A percentile compares a stretch with the other conserved stretches of the same genome.
These are phyloP conservation scores for Andrena camellia DNA, from an alignment of 2,888 invertebrate species.

Conservation along the genomic window DNA sequence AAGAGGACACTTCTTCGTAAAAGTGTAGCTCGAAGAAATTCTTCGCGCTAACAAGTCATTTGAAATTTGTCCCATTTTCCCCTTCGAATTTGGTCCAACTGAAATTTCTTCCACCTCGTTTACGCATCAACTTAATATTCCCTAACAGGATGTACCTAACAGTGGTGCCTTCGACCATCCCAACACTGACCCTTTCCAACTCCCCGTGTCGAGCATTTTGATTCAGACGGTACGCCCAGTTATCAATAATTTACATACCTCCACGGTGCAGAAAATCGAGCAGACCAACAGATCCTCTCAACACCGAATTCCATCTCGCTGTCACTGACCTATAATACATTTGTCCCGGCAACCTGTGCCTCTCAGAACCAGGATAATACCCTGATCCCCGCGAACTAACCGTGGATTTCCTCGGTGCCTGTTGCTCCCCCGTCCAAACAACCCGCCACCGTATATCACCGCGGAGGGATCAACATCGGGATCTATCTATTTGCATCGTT, in stretches of 20 bases:
- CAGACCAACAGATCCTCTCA: conserved; percentile 13
- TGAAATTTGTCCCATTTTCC: too few species aligned
- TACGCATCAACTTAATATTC: too few species aligned
- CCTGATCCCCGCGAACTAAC: neutral
- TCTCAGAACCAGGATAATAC: too few species aligned
- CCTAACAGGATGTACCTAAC: too few species aligned
- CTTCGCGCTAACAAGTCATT: too few species aligned
- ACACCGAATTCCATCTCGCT: conserved; percentile 20
- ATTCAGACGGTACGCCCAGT: conserved; percentile 8
- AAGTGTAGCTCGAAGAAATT: too few species aligned
- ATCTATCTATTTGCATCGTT: conserved; percentile 63
- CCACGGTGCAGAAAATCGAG: conserved; percentile 24
- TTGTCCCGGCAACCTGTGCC: neutral
- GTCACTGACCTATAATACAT: conserved; percentile 45
- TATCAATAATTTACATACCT: conserved; percentile 38
- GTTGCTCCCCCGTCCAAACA: conserved; percentile 9
- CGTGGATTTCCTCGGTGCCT: conserved; percentile 12
- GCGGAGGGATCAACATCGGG: neutral
- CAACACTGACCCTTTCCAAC: too few species aligned
- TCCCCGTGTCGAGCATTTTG: neutral
- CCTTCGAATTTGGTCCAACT: too few species aligned
- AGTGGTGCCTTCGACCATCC: too few species aligned
- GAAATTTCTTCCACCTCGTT: too few species aligned
- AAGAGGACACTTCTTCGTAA: too few species aligned
- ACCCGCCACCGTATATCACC: conserved; percentile 21